Base-by-base conservation (phyloP, 1,140 invertebrate species). In the Onthophagus taurus region DNA sequence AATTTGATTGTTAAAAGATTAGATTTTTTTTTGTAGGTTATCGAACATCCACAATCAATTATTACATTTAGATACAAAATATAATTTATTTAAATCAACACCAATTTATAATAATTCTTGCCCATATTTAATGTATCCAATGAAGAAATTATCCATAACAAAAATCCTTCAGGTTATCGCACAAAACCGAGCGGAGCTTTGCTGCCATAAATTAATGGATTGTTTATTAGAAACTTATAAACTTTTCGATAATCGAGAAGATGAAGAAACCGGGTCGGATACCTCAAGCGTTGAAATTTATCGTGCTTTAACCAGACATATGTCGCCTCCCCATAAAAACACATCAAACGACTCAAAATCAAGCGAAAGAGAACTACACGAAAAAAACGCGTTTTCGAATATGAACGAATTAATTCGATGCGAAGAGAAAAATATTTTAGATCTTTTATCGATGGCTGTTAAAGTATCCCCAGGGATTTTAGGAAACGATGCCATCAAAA, bases 201-300 rank as follows among this genome's bases (percentile, higher is more conserved):
- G 60, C 53, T 72, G 68, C 31, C 67, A 72, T 35, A 66, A 69
- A 45, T 53, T 72, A 5, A 71, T 74, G 18, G 69, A 72, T 37
- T 71, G 68, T 44, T 51, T 72, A 12, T 39, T 73, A 9, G 57
- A 61, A 34, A 61, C 58, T 19, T 66, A 62, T 42, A 66, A 58
- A 43, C 48, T 46, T 30, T 55, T 58, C 38, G 59, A 63, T 20
- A 53, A 30, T 18, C 46, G n/a, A n/a, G n/a, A 51, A 23, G 55
- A 60, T 14, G 69, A 72, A 12, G 51, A 67, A 4, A 63, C 67
- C 31, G 59, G 61, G 29, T 69, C 69, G 0, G 70, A 72, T 50
- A 71, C 68, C 58, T 73, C 71, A 0, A 73, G 71, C 41, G 54
- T 72, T 3, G 72, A 74, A 55, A 72, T 74, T 42, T 72, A 72